phyloP scores from a whole-genome alignment of 2,113 vertebrate species.

The Chunga burmeisteri region DNA sequence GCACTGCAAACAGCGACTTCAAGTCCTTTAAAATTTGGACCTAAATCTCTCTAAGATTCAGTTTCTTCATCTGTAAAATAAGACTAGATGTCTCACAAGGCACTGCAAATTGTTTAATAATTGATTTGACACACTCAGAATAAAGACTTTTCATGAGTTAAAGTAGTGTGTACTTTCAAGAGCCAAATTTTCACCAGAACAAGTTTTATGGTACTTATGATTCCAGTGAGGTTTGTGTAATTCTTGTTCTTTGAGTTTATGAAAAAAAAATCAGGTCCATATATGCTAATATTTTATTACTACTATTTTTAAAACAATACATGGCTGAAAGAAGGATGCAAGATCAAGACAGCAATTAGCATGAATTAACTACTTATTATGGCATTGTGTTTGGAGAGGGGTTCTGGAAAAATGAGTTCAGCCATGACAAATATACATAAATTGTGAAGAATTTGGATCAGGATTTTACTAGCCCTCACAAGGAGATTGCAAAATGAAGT shows the following conservation, averaged over 20 bases:
- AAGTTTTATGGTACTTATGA: background rate
- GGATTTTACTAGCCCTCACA: background rate
- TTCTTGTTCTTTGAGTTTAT: background rate
- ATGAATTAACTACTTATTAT: background rate
- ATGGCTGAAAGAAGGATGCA: background rate
- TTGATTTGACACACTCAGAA: conserved; percentile 2
- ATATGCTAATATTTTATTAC: background rate
- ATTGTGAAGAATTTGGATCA: background rate
- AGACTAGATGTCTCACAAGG: background rate
- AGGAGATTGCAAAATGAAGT: background rate
- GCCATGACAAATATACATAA: background rate
- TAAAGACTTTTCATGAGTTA: conserved; percentile 15
- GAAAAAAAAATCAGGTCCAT: background rate
- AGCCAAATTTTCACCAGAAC: background rate
- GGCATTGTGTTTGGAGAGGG: background rate
- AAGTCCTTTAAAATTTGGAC: background rate
- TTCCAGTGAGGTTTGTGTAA: background rate
- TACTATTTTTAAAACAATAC: background rate
- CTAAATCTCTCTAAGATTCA: background rate
- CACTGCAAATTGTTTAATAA: conserved; percentile 3
- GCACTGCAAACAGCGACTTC: background rate
- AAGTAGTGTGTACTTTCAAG: background rate
- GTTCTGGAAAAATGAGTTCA: background rate
- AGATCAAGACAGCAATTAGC: background rate
- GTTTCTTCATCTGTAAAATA: background rate